Evolutionary conservation across 92 coral and sea anemone species (phyloP).

Genomic region (Montipora capitata): DNA sequence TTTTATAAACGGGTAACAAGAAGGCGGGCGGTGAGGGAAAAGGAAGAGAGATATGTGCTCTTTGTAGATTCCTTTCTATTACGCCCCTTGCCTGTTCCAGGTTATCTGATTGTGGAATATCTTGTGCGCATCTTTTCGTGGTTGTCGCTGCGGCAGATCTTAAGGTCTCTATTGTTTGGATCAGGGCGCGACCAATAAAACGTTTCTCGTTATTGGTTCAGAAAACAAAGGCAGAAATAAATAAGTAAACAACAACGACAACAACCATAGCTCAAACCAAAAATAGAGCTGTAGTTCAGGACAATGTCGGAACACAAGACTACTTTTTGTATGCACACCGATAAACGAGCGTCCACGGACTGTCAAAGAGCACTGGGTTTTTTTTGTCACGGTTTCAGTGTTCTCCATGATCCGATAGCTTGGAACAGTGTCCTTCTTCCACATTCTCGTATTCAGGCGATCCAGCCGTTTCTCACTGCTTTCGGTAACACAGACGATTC

Average conservation of each 20-base stretch:
- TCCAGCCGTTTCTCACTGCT: slow-evolving; percentile 2
- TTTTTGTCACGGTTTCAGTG: not conserved
- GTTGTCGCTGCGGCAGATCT: too few relatives aligned
- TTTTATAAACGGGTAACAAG: not conserved
- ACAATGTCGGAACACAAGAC: too few relatives aligned
- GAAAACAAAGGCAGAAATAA: too few relatives aligned
- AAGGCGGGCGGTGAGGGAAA: not conserved
- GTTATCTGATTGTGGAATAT: not conserved
- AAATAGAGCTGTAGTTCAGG: too few relatives aligned
- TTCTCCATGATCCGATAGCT: not conserved
- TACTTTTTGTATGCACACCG: too few relatives aligned
- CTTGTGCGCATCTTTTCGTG: not conserved
- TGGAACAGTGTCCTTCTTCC: not conserved
- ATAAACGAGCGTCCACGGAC: too few relatives aligned
- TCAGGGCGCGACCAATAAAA: too few relatives aligned
- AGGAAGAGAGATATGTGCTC: not conserved
- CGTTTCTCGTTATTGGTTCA: too few relatives aligned
- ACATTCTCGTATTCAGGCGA: not conserved
- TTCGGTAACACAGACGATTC: not conserved
- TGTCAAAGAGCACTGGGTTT: not conserved
- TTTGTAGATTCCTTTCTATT: not conserved
- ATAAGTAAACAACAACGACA: too few relatives aligned
- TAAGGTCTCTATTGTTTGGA: too few relatives aligned
- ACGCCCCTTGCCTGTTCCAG: not conserved
- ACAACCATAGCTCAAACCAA: too few relatives aligned